Evolutionary conservation across 2,797 vertebrate genomes (phyloP), one percentile per base, ranked within the genome.

Genomic region (Karalla daura): DNA sequence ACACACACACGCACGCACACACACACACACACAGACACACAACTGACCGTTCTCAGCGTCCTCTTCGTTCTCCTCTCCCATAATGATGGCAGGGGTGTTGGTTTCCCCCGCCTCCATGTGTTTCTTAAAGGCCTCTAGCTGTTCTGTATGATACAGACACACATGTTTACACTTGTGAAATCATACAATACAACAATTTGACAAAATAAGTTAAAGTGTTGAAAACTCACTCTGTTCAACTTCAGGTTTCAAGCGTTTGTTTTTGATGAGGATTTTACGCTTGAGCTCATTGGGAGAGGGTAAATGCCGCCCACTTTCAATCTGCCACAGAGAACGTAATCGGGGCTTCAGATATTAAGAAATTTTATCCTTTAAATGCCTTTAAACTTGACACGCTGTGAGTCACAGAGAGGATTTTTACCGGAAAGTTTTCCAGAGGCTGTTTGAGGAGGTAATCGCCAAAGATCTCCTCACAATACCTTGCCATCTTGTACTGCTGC

Each of bases 401-500:
- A 24, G 39, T 13, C 23, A 17, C 32, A 50, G 58, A 7, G 20
- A 2, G 20, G 45, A 21, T 25, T 61, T 93, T 52, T 93, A 99
- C 98, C 76, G 94, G 94, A 90, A 93, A 95, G 45, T 93, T 92
- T 55, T 99, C 98, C 74, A 99, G 84, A 40, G 96, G 94, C 69
- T 93, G 95, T 90, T 95, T 99, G 86, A 99, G 95, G 71, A 99
- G 93, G 58, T 98, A 91, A 43, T 99, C 98, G 39, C 97, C 97
- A 64, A 99, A 99, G 85, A 94, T 92, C 88, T 99, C 98, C 91
- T 99, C 98, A 58, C 98, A 99, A 86, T 99, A 99, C 85, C 96
- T 98, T 76, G 98, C 97, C 97, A 99, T 99, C 90, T 99, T 99
- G 89, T 98, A 98, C 89, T 99, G 98, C 88, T 99, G 98, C 47